These are phyloP conservation scores for Fratercula arctica DNA, from an alignment of 2,797 vertebrate species.

Conservation along the genomic window DNA sequence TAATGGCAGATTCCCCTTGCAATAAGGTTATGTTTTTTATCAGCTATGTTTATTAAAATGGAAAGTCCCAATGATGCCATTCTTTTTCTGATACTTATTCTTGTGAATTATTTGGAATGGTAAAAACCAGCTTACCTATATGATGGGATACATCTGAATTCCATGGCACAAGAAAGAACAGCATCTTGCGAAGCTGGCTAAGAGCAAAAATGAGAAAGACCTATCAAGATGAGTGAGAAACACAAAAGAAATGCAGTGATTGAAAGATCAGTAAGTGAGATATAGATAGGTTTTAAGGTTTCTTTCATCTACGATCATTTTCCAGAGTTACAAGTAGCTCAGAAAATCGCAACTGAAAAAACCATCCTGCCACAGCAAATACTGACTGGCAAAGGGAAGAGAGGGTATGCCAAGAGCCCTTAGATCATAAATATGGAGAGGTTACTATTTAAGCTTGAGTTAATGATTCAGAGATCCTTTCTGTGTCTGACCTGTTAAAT, in stretches of 20 bases:
- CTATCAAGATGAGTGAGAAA: not conserved
- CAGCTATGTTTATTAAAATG: not conserved
- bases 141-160: not conserved
- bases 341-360: not conserved
- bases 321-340: not conserved
- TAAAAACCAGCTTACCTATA: not conserved
- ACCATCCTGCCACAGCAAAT: not conserved
- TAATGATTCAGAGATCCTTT: not conserved
- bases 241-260: not conserved
- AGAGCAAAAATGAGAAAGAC: not conserved
- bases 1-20: not conserved
- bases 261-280: not conserved
- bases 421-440: fast-evolving
- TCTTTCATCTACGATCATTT: not conserved
- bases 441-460: not conserved
- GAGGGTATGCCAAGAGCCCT: not conserved
- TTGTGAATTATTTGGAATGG: not conserved
- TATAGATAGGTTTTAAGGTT: not conserved
- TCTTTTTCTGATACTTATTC: not conserved
- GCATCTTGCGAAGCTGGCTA: not conserved
- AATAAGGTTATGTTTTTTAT: fast-evolving
- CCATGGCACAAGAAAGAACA: not conserved
- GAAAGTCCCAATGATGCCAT: not conserved
- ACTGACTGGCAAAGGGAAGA: not conserved
- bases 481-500: not conserved